Conservation (phyloP, 2,113 vertebrate genomes). For the Odobenus rosmarus region DNA sequence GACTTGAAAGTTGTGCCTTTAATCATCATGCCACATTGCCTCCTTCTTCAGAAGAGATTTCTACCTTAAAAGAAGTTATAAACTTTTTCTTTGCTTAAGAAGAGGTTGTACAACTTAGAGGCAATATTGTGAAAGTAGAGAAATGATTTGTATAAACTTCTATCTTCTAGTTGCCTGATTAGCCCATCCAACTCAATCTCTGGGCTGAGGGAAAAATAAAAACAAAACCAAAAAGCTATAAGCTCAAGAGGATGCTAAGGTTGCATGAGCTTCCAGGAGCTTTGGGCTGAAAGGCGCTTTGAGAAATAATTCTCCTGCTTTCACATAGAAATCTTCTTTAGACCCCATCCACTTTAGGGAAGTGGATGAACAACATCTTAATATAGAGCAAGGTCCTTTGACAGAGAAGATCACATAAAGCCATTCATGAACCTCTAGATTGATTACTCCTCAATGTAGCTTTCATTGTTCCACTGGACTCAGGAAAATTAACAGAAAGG, state of each 20-base stretch:
- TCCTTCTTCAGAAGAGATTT: constrained; percentile 27
- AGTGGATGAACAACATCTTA: not conserved
- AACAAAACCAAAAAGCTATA: constrained; percentile 7
- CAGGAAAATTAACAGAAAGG: constrained; percentile 43
- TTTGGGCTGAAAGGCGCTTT: not conserved
- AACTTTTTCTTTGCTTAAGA: not conserved
- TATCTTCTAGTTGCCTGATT: not conserved
- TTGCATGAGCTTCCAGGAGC: not conserved
- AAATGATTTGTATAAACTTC: not conserved
- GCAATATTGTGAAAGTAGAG: not conserved
- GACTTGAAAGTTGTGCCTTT: not conserved
- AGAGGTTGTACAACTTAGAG: not conserved
- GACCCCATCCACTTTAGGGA: not conserved
- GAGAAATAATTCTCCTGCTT: not conserved
- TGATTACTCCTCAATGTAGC: not conserved
- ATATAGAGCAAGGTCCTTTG: not conserved
- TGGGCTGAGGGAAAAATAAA: not conserved
- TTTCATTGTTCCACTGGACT: constrained; percentile 5
- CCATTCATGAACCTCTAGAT: not conserved
- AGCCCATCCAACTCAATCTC: not conserved
- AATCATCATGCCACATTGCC: not conserved
- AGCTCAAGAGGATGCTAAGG: constrained; percentile 1
- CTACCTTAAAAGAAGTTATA: not conserved
- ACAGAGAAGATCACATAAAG: not conserved
- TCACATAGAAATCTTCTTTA: not conserved